Evolutionary conservation across 2,888 invertebrate genomes (phyloP), one percentile per base, ranked within the genome.

Genomic region (Epirrhoe tristata): DNA sequence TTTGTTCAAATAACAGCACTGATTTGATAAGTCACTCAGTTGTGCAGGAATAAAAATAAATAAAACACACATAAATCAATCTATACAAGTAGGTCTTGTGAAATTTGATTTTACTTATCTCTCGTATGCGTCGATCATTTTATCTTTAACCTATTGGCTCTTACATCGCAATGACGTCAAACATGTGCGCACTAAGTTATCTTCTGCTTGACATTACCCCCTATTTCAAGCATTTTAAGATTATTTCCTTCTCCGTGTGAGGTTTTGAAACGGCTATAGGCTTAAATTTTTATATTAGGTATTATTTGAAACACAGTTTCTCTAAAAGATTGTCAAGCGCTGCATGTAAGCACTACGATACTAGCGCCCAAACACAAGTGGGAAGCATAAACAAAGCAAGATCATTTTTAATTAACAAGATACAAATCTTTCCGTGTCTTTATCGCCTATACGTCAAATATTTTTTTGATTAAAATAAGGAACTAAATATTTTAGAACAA

Each of bases 121-220:
- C 10, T 10, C 4, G 10, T 51, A 52, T 31, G 52, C 12, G n/a
- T 36, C 16, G 52, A 57, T 63, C 31, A 4, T 43, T 14, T 60
- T 71, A 74, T 71, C 74, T 69, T 59, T 74, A 69, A 72, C 70
- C 73, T 74, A 75, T 74, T 74, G 69, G 54, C 65, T 63, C 64
- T 54, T 43, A 66, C 56, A 54, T 59, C 17, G 24, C 46, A 14
- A 58, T 77, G 76, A 79, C 77, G 77, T 77, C 75, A 78, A 69
- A 66, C 65, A 62, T 67, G 53, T 73, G 76, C 79, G 76, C 76
- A 75, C 63, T 63, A 58, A 51, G 68, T 72, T 74, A 69, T 73
- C 72, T 48, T 10, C 3, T 24, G 50, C 46, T 61, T 69, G 71
- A 72, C 68, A 72, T 72, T 74, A 72, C 74, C 72, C 72, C 71